Conservation (phyloP, 2,113 vertebrate species). For the Saimiri boliviensis region DNA sequence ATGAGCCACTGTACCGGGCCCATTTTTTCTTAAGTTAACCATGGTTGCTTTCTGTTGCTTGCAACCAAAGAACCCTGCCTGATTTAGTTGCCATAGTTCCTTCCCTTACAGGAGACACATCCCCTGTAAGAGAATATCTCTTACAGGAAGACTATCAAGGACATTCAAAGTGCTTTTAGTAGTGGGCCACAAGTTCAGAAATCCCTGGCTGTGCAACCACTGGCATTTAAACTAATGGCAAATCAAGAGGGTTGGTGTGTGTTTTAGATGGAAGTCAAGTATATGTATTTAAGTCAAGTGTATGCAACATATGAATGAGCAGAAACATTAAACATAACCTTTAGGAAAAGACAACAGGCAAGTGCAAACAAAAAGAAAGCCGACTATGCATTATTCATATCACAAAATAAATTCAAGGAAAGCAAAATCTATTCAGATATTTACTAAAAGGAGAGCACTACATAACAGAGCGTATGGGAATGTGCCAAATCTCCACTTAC, state of each 20-base stretch:
- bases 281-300: slow-evolving; percentile 59
- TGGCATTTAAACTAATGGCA: slow-evolving; percentile 42
- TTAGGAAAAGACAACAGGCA: slow-evolving; percentile 71
- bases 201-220: not conserved
- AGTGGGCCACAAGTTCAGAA: not conserved
- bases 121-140: not conserved
- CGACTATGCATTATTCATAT: slow-evolving; percentile 71
- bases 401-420: slow-evolving; percentile 62
- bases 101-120: not conserved
- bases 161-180: not conserved
- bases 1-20: no score
- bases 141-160: not conserved
- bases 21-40: not conserved
- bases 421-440: slow-evolving; percentile 68
- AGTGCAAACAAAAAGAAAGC: slow-evolving; percentile 68
- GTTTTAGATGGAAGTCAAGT: slow-evolving; percentile 48
- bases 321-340: slow-evolving; percentile 74
- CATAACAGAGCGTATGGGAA: slow-evolving; percentile 26
- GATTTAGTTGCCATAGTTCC: not conserved
- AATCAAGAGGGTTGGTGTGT: not conserved
- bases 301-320: slow-evolving; percentile 66
- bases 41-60: slow-evolving; percentile 6
- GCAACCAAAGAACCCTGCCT: not conserved
- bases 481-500: not conserved
- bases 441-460: slow-evolving; percentile 57